Base-by-base conservation (phyloP, 2,113 vertebrate genomes). In the Danionella cerebrum region DNA sequence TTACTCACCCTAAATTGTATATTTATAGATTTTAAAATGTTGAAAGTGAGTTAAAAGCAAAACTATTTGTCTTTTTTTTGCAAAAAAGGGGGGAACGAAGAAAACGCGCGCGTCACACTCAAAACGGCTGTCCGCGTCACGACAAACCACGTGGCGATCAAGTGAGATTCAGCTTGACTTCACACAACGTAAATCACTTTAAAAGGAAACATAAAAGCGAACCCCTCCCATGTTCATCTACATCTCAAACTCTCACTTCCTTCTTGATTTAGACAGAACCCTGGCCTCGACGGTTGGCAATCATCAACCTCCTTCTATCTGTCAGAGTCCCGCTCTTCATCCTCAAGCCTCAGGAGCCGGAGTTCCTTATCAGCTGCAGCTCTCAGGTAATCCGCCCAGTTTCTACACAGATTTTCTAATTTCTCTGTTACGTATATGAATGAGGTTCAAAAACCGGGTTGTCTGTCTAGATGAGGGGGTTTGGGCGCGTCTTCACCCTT, bases 231-330 rank as follows among this genome's bases (percentile, higher is more conserved):
- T 79, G 84, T 83, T 79, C 83, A 86, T 79, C 73, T 75, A 58
- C 71, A 36, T 76, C 70, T 69, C 42, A 78, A 81, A 74, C 50
- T 82, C 75, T 85, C 82, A 88, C 86, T 89, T 89, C 87, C 87
- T 86, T 76, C 42, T 51, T 72, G 75, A 71, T 44, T 71, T 71
- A 12, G 65, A 73, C 55, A 62, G 62, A 79, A 69, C 73, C 82
- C 60, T 80, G 64, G 71, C 78, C 78, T 18, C 78, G 73, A 50
- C 64, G 6, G 7, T 60, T 69, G 77, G 38, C 68, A 66, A 38
- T 35, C 57, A 13, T 52, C 62, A 35, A 19, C 65, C 48, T 35
- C 72, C 25, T 27, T 16, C 16, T 16, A 53, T 53, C 29, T 38
- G 51, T 21, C 57, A 13, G 45, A 42, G 39, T 42, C 39, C 72